Evolutionary conservation across 92 coral and sea anemone species (phyloP).

Genomic region (Epizoanthus fatuus): DNA sequence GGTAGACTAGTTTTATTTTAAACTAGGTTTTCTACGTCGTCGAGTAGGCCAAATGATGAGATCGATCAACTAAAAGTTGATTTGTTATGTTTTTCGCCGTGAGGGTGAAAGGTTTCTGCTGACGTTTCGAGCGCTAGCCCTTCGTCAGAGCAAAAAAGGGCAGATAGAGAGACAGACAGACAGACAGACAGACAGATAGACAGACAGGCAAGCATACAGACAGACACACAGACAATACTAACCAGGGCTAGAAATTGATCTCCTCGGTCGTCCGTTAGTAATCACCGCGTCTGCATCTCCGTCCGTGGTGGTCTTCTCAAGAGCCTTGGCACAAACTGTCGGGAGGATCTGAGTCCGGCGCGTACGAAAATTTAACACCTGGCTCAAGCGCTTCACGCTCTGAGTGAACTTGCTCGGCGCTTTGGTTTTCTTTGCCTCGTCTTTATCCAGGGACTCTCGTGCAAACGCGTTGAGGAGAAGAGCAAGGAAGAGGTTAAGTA

Average conservation of each 20-base stretch:
- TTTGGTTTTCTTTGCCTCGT: slow-evolving; percentile 60
- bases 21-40: too few species aligned
- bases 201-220: too few species aligned
- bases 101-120: too few species aligned
- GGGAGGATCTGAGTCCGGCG: slow-evolving; percentile 29
- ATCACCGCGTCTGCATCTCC: background rate
- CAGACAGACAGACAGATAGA: background rate
- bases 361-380: slow-evolving; percentile 16
- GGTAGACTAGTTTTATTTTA: too few species aligned
- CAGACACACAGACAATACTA: background rate
- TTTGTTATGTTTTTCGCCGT: too few species aligned
- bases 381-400: slow-evolving; percentile 42
- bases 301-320: background rate
- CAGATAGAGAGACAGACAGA: background rate
- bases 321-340: background rate
- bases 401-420: slow-evolving; percentile 74
- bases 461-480: slow-evolving; percentile 96
- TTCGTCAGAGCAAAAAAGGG: background rate
- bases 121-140: too few species aligned
- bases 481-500: slow-evolving; percentile 94
- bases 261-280: background rate
- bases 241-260: background rate
- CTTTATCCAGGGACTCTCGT: slow-evolving; percentile 86
- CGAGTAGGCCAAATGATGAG: too few species aligned
- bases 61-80: too few species aligned